phyloP scores from a whole-genome alignment of 2,113 vertebrate species.

The Physeter macrocephalus region DNA sequence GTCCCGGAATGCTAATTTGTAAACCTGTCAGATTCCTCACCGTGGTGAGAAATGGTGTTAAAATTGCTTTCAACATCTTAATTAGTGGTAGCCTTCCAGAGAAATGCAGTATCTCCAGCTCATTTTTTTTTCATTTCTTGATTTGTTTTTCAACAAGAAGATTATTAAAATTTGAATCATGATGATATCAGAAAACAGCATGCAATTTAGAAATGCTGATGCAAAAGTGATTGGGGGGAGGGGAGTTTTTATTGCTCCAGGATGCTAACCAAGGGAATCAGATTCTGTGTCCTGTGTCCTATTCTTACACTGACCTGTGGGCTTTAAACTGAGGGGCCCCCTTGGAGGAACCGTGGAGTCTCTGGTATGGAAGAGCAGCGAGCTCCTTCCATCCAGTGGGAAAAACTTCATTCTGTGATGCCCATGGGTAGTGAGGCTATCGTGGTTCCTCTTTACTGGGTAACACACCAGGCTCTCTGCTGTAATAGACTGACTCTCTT shows the following conservation, averaged over 20 bases:
- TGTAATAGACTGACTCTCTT: background rate
- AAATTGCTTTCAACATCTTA: conserved; percentile 69
- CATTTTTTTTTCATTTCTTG: conserved; percentile 11
- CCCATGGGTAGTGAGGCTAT: background rate
- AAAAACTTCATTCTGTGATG: background rate
- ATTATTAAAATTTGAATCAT: conserved; percentile 56
- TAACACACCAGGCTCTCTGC: too few species aligned
- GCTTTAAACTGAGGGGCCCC: background rate
- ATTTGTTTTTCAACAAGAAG: conserved; percentile 9
- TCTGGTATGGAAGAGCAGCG: background rate
- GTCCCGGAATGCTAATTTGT: conserved; percentile 61
- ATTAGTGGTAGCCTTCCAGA: conserved; percentile 57
- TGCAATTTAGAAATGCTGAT: background rate
- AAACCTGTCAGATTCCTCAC: conserved; percentile 66
- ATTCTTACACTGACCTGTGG: too few species aligned
- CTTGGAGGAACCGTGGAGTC: background rate
- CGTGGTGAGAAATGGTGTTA: conserved; percentile 64
- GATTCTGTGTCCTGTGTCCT: background rate
- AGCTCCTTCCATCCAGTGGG: background rate
- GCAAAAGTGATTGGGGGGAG: background rate
- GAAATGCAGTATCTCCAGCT: conserved; percentile 3
- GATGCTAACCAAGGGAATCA: background rate
- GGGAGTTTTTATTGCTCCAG: background rate
- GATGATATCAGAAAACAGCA: background rate
- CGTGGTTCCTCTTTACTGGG: background rate